Evolutionary conservation across 2,888 invertebrate genomes (phyloP).

Genomic region (Gibbula magus): DNA sequence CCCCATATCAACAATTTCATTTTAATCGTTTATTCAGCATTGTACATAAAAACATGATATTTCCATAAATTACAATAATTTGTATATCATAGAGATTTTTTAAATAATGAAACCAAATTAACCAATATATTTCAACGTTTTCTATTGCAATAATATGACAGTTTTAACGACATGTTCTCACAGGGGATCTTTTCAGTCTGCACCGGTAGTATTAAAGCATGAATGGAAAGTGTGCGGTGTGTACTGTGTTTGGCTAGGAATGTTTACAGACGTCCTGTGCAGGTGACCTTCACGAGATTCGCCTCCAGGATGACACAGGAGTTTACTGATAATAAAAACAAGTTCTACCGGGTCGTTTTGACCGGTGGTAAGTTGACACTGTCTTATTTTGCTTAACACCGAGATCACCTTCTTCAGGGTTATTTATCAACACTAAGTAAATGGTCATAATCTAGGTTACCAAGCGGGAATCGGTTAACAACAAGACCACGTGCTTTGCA

Average conservation of each 20-base stretch:
- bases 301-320: conserved; percentile 58
- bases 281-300: conserved; percentile 23
- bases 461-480: not conserved
- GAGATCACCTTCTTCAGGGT: no score
- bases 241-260: conserved; percentile 20
- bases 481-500: not conserved
- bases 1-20: no score
- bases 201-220: conserved; percentile 10
- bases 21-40: no score
- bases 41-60: no score
- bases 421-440: no score
- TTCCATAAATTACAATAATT: no score
- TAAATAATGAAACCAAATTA: no score
- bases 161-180: no score
- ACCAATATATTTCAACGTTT: no score
- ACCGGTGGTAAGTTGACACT: conserved; percentile 86
- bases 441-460: not conserved
- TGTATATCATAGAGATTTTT: no score
- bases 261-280: conserved; percentile 14
- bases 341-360: conserved; percentile 88
- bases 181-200: not conserved
- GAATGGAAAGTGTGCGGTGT: conserved; percentile 17
- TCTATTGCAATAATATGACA: no score
- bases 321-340: conserved; percentile 72
- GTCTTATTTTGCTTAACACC: not conserved